Evolutionary conservation across 1,140 invertebrate genomes (phyloP).

Genomic region (Pachypsylla venusta): DNA sequence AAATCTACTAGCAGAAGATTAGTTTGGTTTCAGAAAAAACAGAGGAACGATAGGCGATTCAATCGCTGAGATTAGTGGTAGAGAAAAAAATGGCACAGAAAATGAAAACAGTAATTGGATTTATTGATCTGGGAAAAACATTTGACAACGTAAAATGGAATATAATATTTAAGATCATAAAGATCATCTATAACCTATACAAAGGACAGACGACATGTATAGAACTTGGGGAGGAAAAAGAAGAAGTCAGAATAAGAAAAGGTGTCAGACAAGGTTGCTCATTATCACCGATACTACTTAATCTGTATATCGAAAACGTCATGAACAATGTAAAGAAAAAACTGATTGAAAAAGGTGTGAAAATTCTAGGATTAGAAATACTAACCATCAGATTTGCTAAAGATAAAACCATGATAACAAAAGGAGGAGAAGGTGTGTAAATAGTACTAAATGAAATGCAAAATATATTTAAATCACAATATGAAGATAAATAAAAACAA

Average conservation of each 20-base stretch:
- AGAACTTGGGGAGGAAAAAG: background rate
- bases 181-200: slow-evolving; percentile 1
- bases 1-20: background rate
- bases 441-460: no score
- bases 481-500: no score
- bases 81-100: background rate
- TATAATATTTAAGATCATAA: slow-evolving; percentile 2
- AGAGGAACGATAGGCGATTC: slow-evolving; percentile 9
- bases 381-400: no score
- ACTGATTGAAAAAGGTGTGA: no score
- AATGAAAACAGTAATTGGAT: background rate
- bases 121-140: background rate
- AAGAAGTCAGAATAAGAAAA: slow-evolving; percentile 3
- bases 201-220: background rate
- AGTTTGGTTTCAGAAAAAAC: slow-evolving; percentile 10
- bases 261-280: background rate
- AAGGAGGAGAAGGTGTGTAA: no score
- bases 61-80: background rate
- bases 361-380: no score
- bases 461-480: no score
- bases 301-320: background rate
- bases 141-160: slow-evolving; percentile 1
- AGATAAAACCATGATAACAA: no score
- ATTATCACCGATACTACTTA: background rate
- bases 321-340: no score